Percentiles rank a stretch among this genome's conserved stretches.
phyloP scores from a whole-genome alignment of 2,888 invertebrate species.

The Nomada hirtipes region DNA sequence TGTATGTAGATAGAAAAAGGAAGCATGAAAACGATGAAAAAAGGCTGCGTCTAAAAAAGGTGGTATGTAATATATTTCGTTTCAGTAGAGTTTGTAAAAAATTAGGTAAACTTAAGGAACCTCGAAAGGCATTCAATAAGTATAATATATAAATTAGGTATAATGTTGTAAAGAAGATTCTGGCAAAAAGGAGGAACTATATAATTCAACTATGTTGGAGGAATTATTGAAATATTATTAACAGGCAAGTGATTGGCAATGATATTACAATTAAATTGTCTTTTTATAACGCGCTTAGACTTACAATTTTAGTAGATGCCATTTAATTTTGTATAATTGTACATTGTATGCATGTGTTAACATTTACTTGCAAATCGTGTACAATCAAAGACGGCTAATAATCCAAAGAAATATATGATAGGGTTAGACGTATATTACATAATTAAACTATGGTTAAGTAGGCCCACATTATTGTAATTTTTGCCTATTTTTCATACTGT shows the following conservation, averaged over 20 bases:
- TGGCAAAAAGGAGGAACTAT: no score
- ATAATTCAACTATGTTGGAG: no score
- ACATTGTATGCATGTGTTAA: background rate
- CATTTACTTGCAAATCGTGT: conserved; percentile 1
- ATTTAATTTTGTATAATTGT: background rate
- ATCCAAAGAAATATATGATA: conserved; percentile 70
- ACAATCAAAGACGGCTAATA: conserved; percentile 67
- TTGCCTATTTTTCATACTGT: background rate
- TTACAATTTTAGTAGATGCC: background rate
- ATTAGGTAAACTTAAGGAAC: no score
- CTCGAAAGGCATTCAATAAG: no score
- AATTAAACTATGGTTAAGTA: conserved; percentile 4
- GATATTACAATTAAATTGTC: background rate
- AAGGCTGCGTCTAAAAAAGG: no score
- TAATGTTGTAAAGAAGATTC: no score
- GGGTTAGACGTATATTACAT: background rate
- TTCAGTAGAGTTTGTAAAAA: no score
- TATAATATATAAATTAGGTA: no score
- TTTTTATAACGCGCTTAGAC: background rate
- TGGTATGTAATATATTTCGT: no score
- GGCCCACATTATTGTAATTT: conserved; percentile 32
- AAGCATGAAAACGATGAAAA: no score
- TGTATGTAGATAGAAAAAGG: no score
- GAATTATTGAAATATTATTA: no score
- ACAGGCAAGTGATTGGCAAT: background rate